These are phyloP conservation scores for Sorex fumeus DNA, from an alignment of 2,113 vertebrate species.

Conservation along the genomic window DNA sequence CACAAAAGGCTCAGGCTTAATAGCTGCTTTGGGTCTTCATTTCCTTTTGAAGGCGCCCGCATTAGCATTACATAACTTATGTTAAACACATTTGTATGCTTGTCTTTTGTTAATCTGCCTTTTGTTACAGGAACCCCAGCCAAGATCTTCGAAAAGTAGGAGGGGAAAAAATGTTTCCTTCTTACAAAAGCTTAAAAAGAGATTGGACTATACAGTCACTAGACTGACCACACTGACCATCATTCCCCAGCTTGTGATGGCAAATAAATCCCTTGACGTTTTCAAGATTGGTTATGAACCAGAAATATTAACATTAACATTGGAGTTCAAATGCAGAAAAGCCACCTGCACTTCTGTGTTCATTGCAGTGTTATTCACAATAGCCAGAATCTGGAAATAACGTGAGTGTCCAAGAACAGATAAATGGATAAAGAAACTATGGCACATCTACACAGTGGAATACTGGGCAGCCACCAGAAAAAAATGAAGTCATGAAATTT, in stretches of 20 bases:
- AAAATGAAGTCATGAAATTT: too few species aligned
- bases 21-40: background rate
- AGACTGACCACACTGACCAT: background rate
- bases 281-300: background rate
- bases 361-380: too few species aligned
- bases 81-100: background rate
- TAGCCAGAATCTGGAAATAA: too few species aligned
- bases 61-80: background rate
- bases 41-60: conserved; percentile 11
- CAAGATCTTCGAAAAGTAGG: background rate
- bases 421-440: too few species aligned
- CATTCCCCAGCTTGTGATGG: background rate
- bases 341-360: too few species aligned
- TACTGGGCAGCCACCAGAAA: too few species aligned
- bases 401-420: too few species aligned
- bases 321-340: background rate
- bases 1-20: background rate
- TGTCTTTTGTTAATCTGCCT: conserved; percentile 5
- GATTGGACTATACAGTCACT: background rate
- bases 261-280: background rate
- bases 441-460: too few species aligned
- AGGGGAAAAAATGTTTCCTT: background rate
- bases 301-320: background rate
- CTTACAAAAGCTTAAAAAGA: background rate
- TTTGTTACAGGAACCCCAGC: conserved; percentile 21